Conservation (phyloP, 2,797 vertebrate genomes). For the Darevskia mixta region DNA sequence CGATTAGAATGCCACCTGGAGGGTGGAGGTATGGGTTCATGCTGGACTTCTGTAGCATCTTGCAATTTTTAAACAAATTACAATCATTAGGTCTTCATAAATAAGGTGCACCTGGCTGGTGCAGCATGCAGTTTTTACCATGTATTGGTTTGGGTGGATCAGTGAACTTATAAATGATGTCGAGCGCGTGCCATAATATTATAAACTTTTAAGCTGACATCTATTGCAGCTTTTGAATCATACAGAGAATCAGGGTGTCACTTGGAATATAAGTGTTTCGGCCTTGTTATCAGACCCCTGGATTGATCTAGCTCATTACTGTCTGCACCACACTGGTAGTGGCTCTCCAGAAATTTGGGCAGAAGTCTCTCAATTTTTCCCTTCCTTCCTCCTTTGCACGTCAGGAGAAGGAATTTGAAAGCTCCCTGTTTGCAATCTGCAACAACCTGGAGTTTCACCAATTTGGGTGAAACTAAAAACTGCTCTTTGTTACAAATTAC, state of each 20-base stretch:
- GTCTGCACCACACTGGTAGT: neutral
- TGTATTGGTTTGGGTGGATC: neutral
- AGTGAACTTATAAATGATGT: neutral
- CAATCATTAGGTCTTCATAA: neutral
- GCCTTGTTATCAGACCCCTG: no score
- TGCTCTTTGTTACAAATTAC: neutral
- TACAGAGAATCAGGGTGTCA: neutral
- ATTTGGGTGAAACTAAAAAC: neutral
- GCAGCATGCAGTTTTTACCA: no score
- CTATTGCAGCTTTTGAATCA: neutral
- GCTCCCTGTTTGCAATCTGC: neutral
- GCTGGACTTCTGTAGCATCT: neutral
- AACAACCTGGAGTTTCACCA: neutral
- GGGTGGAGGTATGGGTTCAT: neutral
- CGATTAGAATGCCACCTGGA: neutral
- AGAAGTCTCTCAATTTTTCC: neutral
- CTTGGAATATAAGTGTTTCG: neutral
- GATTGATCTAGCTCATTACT: no score
- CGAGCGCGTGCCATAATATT: no score
- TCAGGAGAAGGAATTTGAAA: neutral
- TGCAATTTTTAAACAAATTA: neutral
- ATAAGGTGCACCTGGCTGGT: neutral
- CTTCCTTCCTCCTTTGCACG: neutral
- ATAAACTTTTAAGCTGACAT: neutral
- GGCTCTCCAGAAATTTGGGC: neutral